Percentiles rank a stretch among this genome's conserved stretches.
phyloP scores from a whole-genome alignment of 2,888 invertebrate species.

The Chrysotoxum bicinctum region DNA sequence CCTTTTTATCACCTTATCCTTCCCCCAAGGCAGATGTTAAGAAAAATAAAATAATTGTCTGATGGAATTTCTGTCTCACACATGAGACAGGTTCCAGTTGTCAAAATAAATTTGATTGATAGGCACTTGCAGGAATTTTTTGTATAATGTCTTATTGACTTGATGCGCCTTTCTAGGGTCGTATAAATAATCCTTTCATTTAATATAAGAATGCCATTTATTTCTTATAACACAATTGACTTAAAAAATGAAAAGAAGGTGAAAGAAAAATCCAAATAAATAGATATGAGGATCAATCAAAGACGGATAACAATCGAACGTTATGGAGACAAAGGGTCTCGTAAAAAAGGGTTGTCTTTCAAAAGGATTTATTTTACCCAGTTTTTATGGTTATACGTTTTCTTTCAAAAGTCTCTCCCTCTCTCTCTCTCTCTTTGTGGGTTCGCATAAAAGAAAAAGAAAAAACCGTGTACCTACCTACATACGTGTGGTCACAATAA shows the following conservation, averaged over 20 bases:
- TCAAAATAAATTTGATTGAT: conserved; percentile 72
- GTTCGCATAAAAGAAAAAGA: background rate
- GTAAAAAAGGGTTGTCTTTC: conserved; percentile 14
- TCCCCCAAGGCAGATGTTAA: conserved; percentile 31
- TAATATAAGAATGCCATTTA: conserved; percentile 2
- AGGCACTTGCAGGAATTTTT: conserved; percentile 19
- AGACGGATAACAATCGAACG: conserved; percentile 53
- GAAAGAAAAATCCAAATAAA: conserved; percentile 37
- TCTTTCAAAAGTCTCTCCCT: background rate
- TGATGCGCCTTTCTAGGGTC: conserved; percentile 32
- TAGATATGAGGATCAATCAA: conserved; percentile 58
- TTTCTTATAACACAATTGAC: conserved; percentile 48
- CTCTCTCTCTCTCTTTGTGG: background rate
- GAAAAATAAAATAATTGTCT: conserved; percentile 8
- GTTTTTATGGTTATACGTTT: conserved; percentile 3
- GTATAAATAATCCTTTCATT: conserved; percentile 49
- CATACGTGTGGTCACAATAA: conserved; percentile 58
- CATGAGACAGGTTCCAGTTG: conserved; percentile 60
- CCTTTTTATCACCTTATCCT: background rate
- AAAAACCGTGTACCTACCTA: background rate
- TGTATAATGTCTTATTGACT: background rate
- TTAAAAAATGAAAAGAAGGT: conserved; percentile 29
- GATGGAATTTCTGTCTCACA: conserved; percentile 11
- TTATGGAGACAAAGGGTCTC: conserved; percentile 32
- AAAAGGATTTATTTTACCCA: conserved; percentile 20